phyloP scores from a whole-genome alignment of 2,797 vertebrate species.

The Molossus molossus region DNA sequence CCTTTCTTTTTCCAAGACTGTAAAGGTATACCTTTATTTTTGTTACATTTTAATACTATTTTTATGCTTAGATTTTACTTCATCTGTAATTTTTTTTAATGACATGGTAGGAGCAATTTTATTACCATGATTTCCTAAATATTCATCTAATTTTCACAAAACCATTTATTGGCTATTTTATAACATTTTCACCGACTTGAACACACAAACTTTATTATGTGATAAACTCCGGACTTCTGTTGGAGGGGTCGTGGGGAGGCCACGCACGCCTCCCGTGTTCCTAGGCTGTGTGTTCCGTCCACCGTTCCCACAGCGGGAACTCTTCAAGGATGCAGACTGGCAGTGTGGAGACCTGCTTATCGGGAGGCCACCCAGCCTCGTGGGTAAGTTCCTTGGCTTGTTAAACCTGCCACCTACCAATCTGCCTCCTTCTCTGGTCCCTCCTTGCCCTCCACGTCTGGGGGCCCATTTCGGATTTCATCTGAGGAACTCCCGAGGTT shows the following conservation, averaged over 20 bases:
- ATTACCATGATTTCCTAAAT: constrained; percentile 10
- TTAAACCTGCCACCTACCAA: background rate
- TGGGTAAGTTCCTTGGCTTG: background rate
- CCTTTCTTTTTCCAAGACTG: background rate
- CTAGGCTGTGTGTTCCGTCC: background rate
- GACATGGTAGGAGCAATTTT: background rate
- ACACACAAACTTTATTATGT: background rate
- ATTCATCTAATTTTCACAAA: constrained; percentile 40
- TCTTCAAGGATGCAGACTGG: background rate
- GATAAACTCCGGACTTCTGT: background rate
- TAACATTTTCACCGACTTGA: background rate
- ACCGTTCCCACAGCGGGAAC: background rate
- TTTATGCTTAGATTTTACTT: background rate
- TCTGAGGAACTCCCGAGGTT: background rate
- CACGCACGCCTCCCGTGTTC: background rate
- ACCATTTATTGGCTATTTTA: background rate
- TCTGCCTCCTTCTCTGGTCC: background rate
- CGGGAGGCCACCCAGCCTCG: background rate
- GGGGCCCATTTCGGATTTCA: background rate
- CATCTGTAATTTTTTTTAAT: constrained; percentile 11
- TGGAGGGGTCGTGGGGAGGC: background rate
- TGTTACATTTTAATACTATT: constrained; percentile 15
- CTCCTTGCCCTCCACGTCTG: accelerated
- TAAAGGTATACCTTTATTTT: background rate
- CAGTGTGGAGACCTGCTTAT: background rate